Base-by-base conservation (phyloP, 1,140 invertebrate genomes). In the Oryctes rhinoceros region DNA sequence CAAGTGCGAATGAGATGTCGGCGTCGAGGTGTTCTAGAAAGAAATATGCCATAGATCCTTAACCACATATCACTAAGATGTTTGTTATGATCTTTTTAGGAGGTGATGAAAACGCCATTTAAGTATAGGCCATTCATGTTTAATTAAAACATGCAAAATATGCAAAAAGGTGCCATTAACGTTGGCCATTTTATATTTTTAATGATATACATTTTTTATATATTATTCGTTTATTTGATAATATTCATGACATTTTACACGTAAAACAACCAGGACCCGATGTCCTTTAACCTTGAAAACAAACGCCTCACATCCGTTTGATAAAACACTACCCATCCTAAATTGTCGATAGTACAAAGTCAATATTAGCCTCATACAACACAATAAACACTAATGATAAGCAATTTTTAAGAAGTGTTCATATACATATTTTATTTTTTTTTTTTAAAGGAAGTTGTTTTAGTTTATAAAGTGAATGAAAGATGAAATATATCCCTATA, bases 121-220 rank as follows among this genome's bases (percentile, higher is more conserved):
- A n/a, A 39, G 3, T 39, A 39, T 39, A 39, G 39, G 39, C 7
- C 39, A 39, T 39, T 39, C 3, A 39, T 39, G 39, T 39, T 39
- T 39, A 39, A 39, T 7, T 4, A 39, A 39, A 39, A 39, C 39
- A 39, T 30, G 35, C 3, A 35, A 71, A 71, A 37, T 30, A 15
- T 4, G 4, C 18, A 67, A 24, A 35, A 35, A 71, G 35, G 65
- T 71, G 65, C 65, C 65, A 71, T 71, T 71, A 24, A 11, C 35
- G 65, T 71, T 71, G 65, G 65, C 65, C 65, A 71, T 71, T 30
- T 76, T 76, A 49, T 76, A 47, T 76, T 76, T 76, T 11, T 37
- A 11, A 49, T 39, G 7, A 4, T 76, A 76, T 76, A 76, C 75
- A 76, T n/a, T 44, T 76, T 76, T 76, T 76, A 44, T 76, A 76